Conservation (phyloP, 2,113 vertebrate genomes). For the Oryzias javanicus region DNA sequence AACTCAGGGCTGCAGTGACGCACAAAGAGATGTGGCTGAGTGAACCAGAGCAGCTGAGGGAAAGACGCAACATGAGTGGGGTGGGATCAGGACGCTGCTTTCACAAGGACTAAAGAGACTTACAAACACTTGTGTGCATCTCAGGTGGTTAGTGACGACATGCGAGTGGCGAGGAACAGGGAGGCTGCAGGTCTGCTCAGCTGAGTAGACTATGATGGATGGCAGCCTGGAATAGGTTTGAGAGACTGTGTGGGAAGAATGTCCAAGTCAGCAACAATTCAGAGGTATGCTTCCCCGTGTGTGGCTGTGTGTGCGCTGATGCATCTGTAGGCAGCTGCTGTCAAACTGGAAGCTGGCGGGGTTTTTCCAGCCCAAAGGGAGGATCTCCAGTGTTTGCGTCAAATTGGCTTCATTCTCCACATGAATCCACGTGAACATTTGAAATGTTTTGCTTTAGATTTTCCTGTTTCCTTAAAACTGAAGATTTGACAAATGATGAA, state of each 20-base stretch:
- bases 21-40: slow-evolving; percentile 40
- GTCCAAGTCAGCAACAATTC: slow-evolving; percentile 39
- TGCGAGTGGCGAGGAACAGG: background rate
- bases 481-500: too few relatives aligned
- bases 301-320: slow-evolving; percentile 12
- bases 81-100: slow-evolving; percentile 8
- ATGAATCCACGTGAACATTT: slow-evolving; percentile 9
- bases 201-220: background rate
- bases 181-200: slow-evolving; percentile 9
- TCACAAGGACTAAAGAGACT: slow-evolving; percentile 9
- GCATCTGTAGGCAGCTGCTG: slow-evolving; percentile 19
- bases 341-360: slow-evolving; percentile 31
- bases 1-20: slow-evolving; percentile 12
- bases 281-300: slow-evolving; percentile 14
- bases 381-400: slow-evolving; percentile 33
- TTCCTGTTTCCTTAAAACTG: too few relatives aligned
- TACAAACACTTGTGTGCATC: slow-evolving; percentile 13
- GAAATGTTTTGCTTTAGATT: too few relatives aligned
- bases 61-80: slow-evolving; percentile 15
- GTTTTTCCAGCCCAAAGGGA: slow-evolving; percentile 49
- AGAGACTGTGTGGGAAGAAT: slow-evolving; percentile 41
- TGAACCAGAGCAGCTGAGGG: slow-evolving; percentile 52
- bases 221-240: slow-evolving; percentile 14
- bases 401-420: slow-evolving; percentile 17
- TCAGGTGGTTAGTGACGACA: slow-evolving; percentile 25